phyloP scores from a whole-genome alignment of 2,797 vertebrate genomes.

The Pteronotus mesoamericanus region DNA sequence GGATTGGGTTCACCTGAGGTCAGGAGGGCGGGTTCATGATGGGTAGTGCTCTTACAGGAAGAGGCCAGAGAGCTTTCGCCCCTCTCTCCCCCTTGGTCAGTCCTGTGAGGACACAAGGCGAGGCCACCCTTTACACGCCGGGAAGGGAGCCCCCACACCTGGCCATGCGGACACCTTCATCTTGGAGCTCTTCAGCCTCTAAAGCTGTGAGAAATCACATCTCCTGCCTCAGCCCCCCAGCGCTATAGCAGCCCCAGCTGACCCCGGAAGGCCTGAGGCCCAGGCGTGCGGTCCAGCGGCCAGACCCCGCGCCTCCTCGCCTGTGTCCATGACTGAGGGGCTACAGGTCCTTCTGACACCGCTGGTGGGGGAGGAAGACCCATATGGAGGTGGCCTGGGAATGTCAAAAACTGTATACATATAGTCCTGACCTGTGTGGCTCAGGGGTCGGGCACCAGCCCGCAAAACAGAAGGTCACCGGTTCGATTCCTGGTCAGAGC shows the following conservation, averaged over 20 bases:
- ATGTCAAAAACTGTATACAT: no score
- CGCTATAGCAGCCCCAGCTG: fast-evolving
- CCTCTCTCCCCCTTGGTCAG: background rate
- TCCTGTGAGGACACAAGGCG: background rate
- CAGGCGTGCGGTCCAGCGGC: no score
- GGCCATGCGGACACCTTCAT: background rate
- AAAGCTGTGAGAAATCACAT: background rate
- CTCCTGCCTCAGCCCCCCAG: background rate
- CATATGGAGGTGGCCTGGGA: fast-evolving
- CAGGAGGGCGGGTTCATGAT: background rate
- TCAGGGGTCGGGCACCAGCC: no score
- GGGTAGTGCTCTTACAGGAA: background rate
- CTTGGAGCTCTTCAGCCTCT: background rate
- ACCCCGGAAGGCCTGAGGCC: background rate
- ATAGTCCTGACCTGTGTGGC: no score
- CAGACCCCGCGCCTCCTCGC: background rate
- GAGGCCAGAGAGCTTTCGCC: background rate
- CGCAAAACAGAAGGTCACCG: no score
- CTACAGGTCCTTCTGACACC: background rate
- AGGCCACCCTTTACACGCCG: fast-evolving
- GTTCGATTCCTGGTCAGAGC: no score
- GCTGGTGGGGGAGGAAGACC: background rate
- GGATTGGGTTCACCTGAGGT: background rate
- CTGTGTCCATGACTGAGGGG: background rate
- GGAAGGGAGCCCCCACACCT: background rate